Evolutionary conservation across 2,888 invertebrate genomes (phyloP).

Genomic region (Diabrotica balteata): DNA sequence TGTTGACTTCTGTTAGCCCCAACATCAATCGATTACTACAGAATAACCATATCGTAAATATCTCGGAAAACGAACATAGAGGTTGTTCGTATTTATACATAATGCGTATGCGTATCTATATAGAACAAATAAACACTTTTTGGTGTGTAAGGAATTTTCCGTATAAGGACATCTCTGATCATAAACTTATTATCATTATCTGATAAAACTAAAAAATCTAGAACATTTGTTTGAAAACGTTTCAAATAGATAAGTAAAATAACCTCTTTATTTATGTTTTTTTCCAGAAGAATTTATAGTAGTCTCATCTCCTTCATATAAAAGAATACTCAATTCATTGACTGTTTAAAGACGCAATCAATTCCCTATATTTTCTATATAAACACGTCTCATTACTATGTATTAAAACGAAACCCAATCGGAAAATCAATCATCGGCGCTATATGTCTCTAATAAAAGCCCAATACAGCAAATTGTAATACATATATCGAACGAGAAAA

Average conservation of each 20-base stretch:
- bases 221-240: no score
- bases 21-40: slow-evolving; percentile 4
- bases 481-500: slow-evolving; percentile 50
- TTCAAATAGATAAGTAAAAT: no score
- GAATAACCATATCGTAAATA: background rate
- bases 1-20: slow-evolving; percentile 24
- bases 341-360: slow-evolving; percentile 23
- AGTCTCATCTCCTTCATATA: background rate
- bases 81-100: background rate
- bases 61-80: no score
- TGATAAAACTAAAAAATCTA: no score
- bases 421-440: slow-evolving; percentile 35
- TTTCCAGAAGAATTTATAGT: no score
- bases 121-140: no score
- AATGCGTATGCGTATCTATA: no score
- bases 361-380: slow-evolving; percentile 22
- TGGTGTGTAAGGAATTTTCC: no score
- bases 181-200: no score
- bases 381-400: slow-evolving; percentile 38
- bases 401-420: slow-evolving; percentile 40
- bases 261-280: no score
- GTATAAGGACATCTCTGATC: no score
- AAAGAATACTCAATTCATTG: no score
- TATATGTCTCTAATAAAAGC: slow-evolving; percentile 32
- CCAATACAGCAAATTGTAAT: slow-evolving; percentile 49